Evolutionary conservation across 2,113 vertebrate genomes (phyloP).

Genomic region (Pseudolaguvia tuberculata): DNA sequence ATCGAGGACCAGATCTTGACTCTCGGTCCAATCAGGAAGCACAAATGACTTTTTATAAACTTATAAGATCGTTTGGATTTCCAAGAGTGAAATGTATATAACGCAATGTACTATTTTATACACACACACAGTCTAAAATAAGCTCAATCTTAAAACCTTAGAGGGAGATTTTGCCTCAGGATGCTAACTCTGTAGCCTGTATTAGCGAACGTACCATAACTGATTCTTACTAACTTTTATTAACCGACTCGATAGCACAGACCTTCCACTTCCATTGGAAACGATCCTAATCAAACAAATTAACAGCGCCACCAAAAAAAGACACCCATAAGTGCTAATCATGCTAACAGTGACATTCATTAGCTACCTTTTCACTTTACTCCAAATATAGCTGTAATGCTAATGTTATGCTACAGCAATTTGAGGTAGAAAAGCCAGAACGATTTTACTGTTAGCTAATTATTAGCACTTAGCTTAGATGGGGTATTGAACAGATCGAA

Average conservation of each 20-base stretch:
- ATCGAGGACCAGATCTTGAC: conserved; percentile 42
- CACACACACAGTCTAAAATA: neutral
- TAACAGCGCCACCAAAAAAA: neutral
- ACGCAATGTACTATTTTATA: neutral
- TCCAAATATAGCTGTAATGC: neutral
- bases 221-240: neutral
- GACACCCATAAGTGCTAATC: neutral
- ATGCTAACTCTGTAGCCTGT: neutral
- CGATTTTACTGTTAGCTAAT: too few species aligned
- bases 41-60: conserved; percentile 6
- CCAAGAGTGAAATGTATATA: neutral
- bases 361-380: neutral
- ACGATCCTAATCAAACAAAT: too few species aligned
- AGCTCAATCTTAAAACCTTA: neutral
- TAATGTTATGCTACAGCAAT: neutral
- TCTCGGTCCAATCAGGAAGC: conserved; percentile 33
- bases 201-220: neutral
- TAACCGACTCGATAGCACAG: neutral
- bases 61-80: neutral
- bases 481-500: too few species aligned
- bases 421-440: too few species aligned
- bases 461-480: too few species aligned
- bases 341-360: neutral
- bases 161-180: neutral
- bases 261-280: too few species aligned